Percentiles rank a stretch among this genome's conserved stretches.
These are phyloP conservation scores for Epirrhoe alternata DNA, from an alignment of 2,888 invertebrate species.

Conservation along the genomic window DNA sequence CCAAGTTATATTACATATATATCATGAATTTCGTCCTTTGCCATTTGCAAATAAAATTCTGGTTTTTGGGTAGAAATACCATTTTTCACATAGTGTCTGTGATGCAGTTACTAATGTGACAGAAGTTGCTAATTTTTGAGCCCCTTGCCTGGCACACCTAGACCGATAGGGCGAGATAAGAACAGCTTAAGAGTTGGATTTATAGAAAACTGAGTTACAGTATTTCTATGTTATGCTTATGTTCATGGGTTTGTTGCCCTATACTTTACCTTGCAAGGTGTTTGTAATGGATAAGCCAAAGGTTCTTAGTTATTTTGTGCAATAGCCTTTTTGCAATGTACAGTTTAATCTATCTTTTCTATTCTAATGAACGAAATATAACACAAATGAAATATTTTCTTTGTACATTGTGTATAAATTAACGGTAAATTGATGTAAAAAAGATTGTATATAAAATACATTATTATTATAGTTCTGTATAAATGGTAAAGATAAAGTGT, in stretches of 20 bases:
- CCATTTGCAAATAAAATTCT: slow-evolving; percentile 46
- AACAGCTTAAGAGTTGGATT: background rate
- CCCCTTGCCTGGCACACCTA: slow-evolving; percentile 10
- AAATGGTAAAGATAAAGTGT: slow-evolving; percentile 54
- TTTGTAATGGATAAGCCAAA: slow-evolving; percentile 82
- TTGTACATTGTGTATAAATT: slow-evolving; percentile 81
- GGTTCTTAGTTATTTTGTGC: slow-evolving; percentile 81
- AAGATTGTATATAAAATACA: slow-evolving; percentile 40
- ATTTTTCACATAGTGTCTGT: slow-evolving; percentile 53
- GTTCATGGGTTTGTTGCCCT: background rate
- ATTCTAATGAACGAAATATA: slow-evolving; percentile 62
- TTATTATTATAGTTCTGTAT: slow-evolving; percentile 47
- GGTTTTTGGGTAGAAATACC: slow-evolving; percentile 45
- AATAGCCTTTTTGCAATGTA: slow-evolving; percentile 82
- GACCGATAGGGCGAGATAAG: background rate
- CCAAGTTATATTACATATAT: background rate
- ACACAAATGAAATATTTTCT: slow-evolving; percentile 63
- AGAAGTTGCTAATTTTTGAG: slow-evolving; percentile 49
- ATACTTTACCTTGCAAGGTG: slow-evolving; percentile 63
- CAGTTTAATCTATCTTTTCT: slow-evolving; percentile 73
- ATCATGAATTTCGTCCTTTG: slow-evolving; percentile 42
- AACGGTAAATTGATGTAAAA: slow-evolving; percentile 72
- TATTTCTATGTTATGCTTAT: background rate
- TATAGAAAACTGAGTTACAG: background rate
- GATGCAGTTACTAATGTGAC: slow-evolving; percentile 56